These are phyloP conservation scores for Agrilus mali DNA, from an alignment of 2,888 invertebrate genomes.

Conservation along the genomic window DNA sequence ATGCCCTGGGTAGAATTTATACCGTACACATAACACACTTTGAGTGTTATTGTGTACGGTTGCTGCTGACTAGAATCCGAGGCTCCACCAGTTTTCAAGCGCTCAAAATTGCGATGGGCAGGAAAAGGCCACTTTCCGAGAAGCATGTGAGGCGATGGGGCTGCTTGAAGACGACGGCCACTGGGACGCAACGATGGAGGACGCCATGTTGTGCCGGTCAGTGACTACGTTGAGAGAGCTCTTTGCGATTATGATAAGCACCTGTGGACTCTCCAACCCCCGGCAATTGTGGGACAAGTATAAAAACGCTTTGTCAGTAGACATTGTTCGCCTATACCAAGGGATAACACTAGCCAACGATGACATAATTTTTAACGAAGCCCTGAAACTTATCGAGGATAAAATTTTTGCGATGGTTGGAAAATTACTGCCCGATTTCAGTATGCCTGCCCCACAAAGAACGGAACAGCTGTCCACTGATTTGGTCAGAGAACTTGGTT, in stretches of 20 bases:
- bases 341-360: no score
- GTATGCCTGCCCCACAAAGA: no score
- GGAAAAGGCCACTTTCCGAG: constrained; percentile 22
- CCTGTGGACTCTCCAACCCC: constrained; percentile 15
- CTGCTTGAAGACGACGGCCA: constrained; percentile 16
- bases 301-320: constrained; percentile 15
- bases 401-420: no score
- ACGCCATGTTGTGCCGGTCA: constrained; percentile 12
- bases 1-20: constrained; percentile 20
- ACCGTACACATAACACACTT: constrained; percentile 20
- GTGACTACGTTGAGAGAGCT: constrained; percentile 17
- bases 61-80: constrained; percentile 21
- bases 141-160: constrained; percentile 17
- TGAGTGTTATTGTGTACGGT: constrained; percentile 22
- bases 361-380: no score
- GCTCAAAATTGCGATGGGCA: constrained; percentile 26
- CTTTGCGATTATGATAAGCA: constrained; percentile 17
- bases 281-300: constrained; percentile 12
- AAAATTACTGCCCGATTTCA: no score
- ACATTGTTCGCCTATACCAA: no score
- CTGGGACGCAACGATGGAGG: constrained; percentile 15
- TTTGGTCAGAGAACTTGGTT: no score
- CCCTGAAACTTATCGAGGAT: no score
- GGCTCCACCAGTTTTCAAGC: constrained; percentile 22
- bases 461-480: no score